These are phyloP conservation scores for Sitophilus oryzae DNA, from an alignment of 1,140 invertebrate genomes.

Conservation along the genomic window DNA sequence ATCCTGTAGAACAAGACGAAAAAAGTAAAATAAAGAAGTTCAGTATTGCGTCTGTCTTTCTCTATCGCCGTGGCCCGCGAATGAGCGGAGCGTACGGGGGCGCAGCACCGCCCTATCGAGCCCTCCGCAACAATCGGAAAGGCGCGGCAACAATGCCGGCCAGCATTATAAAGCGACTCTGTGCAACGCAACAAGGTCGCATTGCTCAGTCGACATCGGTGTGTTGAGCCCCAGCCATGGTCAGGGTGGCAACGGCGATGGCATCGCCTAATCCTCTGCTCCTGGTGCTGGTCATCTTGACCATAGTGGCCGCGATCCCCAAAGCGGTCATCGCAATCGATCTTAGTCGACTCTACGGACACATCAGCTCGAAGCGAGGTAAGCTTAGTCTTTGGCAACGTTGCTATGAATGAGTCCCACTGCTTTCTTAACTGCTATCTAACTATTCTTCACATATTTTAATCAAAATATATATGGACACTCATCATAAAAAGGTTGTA, in stretches of 20 bases:
- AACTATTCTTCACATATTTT: too few relatives aligned
- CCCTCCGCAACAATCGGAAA: slow-evolving; percentile 2
- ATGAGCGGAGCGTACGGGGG: slow-evolving; percentile 13
- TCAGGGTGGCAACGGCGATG: slow-evolving; percentile 41
- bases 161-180: slow-evolving; percentile 22
- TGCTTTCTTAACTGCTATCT: too few relatives aligned
- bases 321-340: slow-evolving; percentile 57
- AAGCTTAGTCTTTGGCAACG: slow-evolving; percentile 34
- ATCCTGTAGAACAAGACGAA: too few relatives aligned
- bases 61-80: slow-evolving; percentile 3
- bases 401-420: not conserved
- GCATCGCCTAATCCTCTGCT: slow-evolving; percentile 42
- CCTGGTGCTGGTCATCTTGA: slow-evolving; percentile 46
- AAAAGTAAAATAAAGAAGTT: too few relatives aligned
- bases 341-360: slow-evolving; percentile 61
- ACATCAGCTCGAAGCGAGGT: slow-evolving; percentile 60
- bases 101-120: slow-evolving; percentile 13
- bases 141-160: slow-evolving; percentile 15
- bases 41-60: too few relatives aligned
- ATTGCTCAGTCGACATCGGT: slow-evolving; percentile 27
- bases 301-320: slow-evolving; percentile 50
- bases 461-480: not conserved
- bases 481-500: not conserved
- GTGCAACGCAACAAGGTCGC: slow-evolving; percentile 18
- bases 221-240: slow-evolving; percentile 37